Evolutionary conservation across 2,113 vertebrate genomes (phyloP).

Genomic region (Porphyrio hochstetteri): DNA sequence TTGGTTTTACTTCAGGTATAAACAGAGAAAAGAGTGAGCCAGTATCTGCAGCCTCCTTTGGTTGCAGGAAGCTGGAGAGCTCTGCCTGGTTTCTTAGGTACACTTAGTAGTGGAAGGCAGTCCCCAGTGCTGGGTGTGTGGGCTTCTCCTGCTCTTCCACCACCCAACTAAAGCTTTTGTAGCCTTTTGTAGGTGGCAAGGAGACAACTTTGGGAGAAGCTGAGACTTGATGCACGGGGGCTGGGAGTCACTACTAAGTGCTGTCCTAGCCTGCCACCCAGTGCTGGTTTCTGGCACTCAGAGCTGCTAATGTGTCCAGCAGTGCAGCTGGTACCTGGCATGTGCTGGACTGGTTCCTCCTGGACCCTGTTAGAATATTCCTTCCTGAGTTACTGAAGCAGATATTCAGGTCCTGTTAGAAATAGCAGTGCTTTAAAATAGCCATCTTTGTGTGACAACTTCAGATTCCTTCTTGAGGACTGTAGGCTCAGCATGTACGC

Average conservation of each 20-base stretch:
- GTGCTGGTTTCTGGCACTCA: conserved; percentile 51
- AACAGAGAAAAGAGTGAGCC: neutral
- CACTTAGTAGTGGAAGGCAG: neutral
- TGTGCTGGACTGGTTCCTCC: neutral
- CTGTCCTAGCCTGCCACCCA: conserved; percentile 77
- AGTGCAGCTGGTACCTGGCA: neutral
- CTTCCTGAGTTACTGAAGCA: neutral
- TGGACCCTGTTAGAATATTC: neutral
- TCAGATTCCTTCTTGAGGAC: neutral
- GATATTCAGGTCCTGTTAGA: neutral
- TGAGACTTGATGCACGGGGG: neutral
- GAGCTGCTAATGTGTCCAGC: neutral
- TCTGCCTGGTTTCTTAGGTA: conserved; percentile 26
- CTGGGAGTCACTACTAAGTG: neutral
- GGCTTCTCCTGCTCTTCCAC: neutral
- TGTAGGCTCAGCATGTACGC: neutral
- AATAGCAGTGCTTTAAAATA: neutral
- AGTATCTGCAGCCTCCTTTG: neutral
- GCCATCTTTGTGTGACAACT: neutral
- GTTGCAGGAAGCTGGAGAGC: neutral
- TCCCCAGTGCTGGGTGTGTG: neutral
- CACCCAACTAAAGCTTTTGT: conserved; percentile 50
- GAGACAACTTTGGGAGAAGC: conserved; percentile 17
- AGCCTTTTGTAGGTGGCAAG: conserved; percentile 28
- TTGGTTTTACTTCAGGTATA: conserved; percentile 23